phyloP scores from a whole-genome alignment of 2,888 invertebrate species.

The Nomada goodeniana region DNA sequence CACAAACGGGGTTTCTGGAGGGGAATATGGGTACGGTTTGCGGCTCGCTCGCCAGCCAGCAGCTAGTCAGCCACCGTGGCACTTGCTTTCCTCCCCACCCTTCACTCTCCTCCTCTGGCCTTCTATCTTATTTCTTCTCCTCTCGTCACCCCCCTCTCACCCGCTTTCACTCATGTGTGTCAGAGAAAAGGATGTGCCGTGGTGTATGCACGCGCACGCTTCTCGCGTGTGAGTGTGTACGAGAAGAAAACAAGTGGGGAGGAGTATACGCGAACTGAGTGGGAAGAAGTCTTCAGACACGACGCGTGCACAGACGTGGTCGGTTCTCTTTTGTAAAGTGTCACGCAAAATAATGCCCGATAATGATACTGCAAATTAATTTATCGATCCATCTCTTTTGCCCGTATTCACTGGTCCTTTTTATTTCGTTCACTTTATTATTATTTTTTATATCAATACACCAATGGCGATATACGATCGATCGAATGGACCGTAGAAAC shows the following conservation, averaged over 20 bases:
- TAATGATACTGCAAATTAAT: conserved; percentile 50
- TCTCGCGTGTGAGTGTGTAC: conserved; percentile 17
- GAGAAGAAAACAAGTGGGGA: conserved; percentile 47
- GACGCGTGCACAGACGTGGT: conserved; percentile 55
- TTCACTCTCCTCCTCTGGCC: conserved; percentile 48
- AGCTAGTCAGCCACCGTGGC: conserved; percentile 78
- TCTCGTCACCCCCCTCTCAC: conserved; percentile 68
- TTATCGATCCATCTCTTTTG: conserved; percentile 19
- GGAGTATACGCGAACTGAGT: conserved; percentile 49
- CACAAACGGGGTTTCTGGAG: conserved; percentile 50
- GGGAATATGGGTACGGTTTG: conserved; percentile 73
- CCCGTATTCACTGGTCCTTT: conserved; percentile 44
- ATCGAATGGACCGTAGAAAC: conserved; percentile 10
- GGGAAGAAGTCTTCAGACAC: conserved; percentile 67
- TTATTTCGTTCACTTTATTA: conserved; percentile 37
- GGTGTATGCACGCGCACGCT: conserved; percentile 28
- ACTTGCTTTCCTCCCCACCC: conserved; percentile 75
- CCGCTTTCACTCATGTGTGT: conserved; percentile 70
- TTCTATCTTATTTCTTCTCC: conserved; percentile 67
- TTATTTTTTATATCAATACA: conserved; percentile 15
- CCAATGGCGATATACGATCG: conserved; percentile 1
- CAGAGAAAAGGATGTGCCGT: conserved; percentile 66
- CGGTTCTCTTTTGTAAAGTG: conserved; percentile 57
- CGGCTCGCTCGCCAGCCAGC: conserved; percentile 79
- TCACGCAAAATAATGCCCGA: conserved; percentile 49